phyloP scores from a whole-genome alignment of 2,113 vertebrate species.

The Semnornis frantzii region DNA sequence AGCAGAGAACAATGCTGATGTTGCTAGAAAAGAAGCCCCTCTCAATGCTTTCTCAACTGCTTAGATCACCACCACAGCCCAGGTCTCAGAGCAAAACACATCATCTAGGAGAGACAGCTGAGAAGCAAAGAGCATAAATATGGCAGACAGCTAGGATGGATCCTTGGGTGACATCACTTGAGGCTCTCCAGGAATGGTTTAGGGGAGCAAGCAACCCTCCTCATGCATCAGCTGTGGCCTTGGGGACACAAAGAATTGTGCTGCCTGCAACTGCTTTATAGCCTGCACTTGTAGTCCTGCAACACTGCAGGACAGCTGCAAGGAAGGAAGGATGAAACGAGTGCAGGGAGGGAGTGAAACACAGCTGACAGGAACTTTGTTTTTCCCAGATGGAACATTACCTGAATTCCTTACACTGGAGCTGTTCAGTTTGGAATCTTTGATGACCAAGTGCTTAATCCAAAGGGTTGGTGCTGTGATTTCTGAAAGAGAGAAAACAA shows the following conservation, averaged over 20 bases:
- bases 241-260: background rate
- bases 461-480: slow-evolving; percentile 96
- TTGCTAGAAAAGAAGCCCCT: background rate
- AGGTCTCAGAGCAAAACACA: background rate
- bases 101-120: background rate
- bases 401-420: slow-evolving; percentile 89
- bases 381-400: slow-evolving; percentile 38
- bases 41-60: background rate
- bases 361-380: background rate
- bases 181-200: background rate
- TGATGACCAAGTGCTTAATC: slow-evolving; percentile 93
- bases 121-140: background rate
- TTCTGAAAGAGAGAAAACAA: slow-evolving; percentile 77
- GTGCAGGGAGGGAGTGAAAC: background rate
- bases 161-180: background rate
- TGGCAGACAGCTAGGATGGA: background rate
- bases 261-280: background rate
- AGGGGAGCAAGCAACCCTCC: background rate
- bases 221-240: background rate
- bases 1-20: background rate
- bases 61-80: background rate
- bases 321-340: background rate
- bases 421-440: slow-evolving; percentile 91
- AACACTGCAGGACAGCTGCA: background rate
- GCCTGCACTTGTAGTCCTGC: background rate